Percentiles rank a stretch among this genome's conserved stretches.
Evolutionary conservation across 2,113 vertebrate species (phyloP).

Genomic region (Anguilla rostrata): DNA sequence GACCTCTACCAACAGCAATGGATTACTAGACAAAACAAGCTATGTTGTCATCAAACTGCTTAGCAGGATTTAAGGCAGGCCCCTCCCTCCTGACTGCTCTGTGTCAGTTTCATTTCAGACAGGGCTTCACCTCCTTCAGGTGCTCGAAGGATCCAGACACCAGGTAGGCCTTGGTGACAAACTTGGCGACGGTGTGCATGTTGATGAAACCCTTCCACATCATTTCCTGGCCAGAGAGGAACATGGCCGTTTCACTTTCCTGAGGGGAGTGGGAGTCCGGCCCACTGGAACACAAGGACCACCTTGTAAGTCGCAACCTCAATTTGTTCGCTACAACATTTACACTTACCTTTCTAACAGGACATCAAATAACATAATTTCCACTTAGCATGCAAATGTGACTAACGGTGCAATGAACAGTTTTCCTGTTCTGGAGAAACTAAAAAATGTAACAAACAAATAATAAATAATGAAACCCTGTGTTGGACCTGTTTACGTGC

Average conservation of each 20-base stretch:
- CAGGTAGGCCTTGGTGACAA: conserved; percentile 96
- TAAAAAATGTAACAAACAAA: background rate
- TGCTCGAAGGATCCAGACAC: conserved; percentile 94
- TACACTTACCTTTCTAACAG: background rate
- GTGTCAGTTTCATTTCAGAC: background rate
- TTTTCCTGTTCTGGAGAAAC: background rate
- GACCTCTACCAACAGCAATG: background rate
- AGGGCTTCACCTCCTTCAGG: conserved; percentile 85
- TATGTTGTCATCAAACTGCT: background rate
- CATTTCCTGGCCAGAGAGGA: conserved; percentile 88
- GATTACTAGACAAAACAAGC: background rate
- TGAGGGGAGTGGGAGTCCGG: conserved; percentile 74
- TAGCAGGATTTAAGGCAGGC: background rate
- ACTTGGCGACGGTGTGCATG: conserved; percentile 96
- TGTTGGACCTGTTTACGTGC: background rate
- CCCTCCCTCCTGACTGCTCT: background rate
- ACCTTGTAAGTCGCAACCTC: background rate
- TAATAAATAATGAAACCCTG: too few species aligned
- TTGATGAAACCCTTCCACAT: conserved; percentile 98
- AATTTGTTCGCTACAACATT: background rate
- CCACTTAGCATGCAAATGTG: too few species aligned
- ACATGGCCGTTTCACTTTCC: conserved; percentile 87
- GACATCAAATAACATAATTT: too few species aligned
- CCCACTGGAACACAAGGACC: conserved; percentile 64
- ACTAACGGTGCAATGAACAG: background rate